A percentile compares a stretch with the other conserved stretches of the same genome.
These are phyloP conservation scores for Tachycineta bicolor DNA, from an alignment of 2,113 vertebrate species.

Conservation along the genomic window DNA sequence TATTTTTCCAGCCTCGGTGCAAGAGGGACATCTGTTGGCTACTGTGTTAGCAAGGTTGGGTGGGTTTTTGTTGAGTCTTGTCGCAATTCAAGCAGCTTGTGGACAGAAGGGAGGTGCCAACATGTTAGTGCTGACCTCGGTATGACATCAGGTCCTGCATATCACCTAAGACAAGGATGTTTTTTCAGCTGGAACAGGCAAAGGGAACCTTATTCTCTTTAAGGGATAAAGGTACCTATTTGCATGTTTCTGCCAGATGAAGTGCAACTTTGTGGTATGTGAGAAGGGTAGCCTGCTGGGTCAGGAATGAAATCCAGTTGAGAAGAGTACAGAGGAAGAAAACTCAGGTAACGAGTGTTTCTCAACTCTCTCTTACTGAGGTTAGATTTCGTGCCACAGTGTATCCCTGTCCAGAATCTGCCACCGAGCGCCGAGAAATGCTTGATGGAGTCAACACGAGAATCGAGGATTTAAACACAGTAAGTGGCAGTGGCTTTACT, in stretches of 20 bases:
- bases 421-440: constrained; percentile 74
- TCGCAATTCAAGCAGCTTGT: not conserved
- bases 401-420: constrained; percentile 80
- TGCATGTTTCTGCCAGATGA: not conserved
- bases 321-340: not conserved
- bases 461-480: constrained; percentile 80
- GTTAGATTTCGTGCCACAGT: constrained; percentile 79
- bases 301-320: not conserved
- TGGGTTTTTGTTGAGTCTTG: not conserved
- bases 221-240: not conserved
- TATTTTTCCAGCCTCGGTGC: not conserved
- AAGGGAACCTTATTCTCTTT: not conserved
- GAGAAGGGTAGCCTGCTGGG: not conserved
- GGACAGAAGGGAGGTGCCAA: not conserved
- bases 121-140: not conserved
- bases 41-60: not conserved
- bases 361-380: not conserved
- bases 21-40: constrained; percentile 53
- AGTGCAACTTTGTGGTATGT: not conserved
- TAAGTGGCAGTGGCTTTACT: constrained; percentile 31
- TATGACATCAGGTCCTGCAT: not conserved
- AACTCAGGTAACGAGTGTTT: not conserved
- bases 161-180: not conserved
- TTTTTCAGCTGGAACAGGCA: accelerated
- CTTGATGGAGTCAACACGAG: constrained; percentile 72